Evolutionary conservation across 2,888 invertebrate genomes (phyloP).

Genomic region (Chesias legatella): DNA sequence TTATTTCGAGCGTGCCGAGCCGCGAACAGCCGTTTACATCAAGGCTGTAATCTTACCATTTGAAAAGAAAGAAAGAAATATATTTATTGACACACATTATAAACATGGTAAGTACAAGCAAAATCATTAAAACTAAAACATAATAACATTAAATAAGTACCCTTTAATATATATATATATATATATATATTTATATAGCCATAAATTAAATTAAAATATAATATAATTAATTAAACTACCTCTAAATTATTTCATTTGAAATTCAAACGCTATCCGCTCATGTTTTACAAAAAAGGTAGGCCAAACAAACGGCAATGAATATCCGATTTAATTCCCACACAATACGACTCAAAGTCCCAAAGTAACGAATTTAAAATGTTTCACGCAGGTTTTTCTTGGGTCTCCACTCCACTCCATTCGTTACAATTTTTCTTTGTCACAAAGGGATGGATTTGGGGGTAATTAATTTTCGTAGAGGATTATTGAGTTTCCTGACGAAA

Average conservation of each 20-base stretch:
- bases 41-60: too few relatives aligned
- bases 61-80: too few relatives aligned
- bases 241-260: background rate
- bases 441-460: slow-evolving; percentile 68
- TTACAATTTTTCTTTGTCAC: slow-evolving; percentile 77
- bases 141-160: too few relatives aligned
- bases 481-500: slow-evolving; percentile 44
- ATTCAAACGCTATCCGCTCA: slow-evolving; percentile 21
- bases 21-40: too few relatives aligned
- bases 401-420: slow-evolving; percentile 68
- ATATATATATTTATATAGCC: too few relatives aligned
- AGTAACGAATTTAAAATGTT: slow-evolving; percentile 33
- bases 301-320: slow-evolving; percentile 19
- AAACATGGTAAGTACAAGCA: too few relatives aligned
- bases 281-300: slow-evolving; percentile 30
- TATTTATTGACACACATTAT: too few relatives aligned
- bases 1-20: too few relatives aligned
- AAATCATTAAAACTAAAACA: too few relatives aligned
- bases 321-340: slow-evolving; percentile 22
- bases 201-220: too few relatives aligned
- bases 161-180: too few relatives aligned
- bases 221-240: too few relatives aligned
- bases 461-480: slow-evolving; percentile 67
- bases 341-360: slow-evolving; percentile 27
- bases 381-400: slow-evolving; percentile 55